Evolutionary conservation across 2,113 vertebrate species (phyloP).

Genomic region (Lampris megalopsis): DNA sequence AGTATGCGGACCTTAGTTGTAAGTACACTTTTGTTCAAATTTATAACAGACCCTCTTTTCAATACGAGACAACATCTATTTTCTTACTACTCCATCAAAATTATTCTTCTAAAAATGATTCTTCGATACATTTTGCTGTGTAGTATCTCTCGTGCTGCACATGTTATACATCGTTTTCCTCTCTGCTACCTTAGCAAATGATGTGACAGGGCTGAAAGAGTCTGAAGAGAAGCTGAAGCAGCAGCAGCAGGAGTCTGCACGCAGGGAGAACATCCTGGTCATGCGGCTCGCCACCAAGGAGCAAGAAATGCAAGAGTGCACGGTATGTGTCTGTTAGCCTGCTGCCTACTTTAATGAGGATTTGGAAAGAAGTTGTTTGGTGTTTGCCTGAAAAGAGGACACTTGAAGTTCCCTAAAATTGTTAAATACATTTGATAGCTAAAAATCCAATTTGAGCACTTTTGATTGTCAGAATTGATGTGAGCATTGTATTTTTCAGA

Average conservation of each 20-base stretch:
- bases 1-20: slow-evolving; percentile 98
- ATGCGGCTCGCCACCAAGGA: slow-evolving; percentile 99
- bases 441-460: no score
- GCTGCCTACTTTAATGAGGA: neutral
- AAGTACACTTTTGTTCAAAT: slow-evolving; percentile 79
- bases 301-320: slow-evolving; percentile 99
- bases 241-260: slow-evolving; percentile 98
- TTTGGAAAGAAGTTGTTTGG: neutral
- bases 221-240: slow-evolving; percentile 99
- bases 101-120: no score
- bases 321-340: slow-evolving; percentile 86
- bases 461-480: no score
- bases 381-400: neutral
- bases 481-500: no score
- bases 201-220: slow-evolving; percentile 95
- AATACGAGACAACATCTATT: no score
- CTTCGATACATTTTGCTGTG: neutral
- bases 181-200: slow-evolving; percentile 86
- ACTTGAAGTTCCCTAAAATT: no score
- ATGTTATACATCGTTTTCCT: slow-evolving; percentile 13
- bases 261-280: slow-evolving; percentile 98
- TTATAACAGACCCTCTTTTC: no score
- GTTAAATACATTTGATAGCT: no score
- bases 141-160: slow-evolving; percentile 11
- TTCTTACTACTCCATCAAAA: no score